Conservation (phyloP, 2,113 vertebrate genomes). For the Colistium nudipinnis region DNA sequence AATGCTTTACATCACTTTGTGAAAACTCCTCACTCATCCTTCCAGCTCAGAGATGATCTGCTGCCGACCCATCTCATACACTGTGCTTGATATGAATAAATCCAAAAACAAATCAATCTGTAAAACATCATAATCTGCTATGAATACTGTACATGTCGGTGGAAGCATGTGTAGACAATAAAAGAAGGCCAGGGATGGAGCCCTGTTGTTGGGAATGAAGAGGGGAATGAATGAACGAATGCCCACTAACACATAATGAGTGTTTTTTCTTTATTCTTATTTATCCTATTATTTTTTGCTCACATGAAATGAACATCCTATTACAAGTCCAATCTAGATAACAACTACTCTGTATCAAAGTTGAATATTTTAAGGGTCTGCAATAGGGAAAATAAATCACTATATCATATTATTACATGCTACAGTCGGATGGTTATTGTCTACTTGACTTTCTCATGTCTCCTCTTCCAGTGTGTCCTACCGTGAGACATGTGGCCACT, state of each 20-base stretch:
- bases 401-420: background rate
- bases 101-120: too few relatives aligned
- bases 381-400: background rate
- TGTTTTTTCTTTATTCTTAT: too few relatives aligned
- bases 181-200: too few relatives aligned
- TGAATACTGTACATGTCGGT: too few relatives aligned
- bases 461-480: slow-evolving; percentile 25
- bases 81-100: too few relatives aligned
- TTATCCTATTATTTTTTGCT: too few relatives aligned
- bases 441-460: slow-evolving; percentile 42
- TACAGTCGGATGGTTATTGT: background rate
- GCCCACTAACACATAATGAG: too few relatives aligned
- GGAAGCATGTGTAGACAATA: too few relatives aligned
- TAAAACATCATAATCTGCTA: too few relatives aligned
- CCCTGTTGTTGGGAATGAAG: too few relatives aligned
- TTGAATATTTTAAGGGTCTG: background rate
- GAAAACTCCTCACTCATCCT: slow-evolving; percentile 26
- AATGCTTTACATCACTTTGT: slow-evolving; percentile 60
- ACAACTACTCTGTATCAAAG: background rate
- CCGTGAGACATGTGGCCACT: slow-evolving; percentile 31
- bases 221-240: too few relatives aligned
- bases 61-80: background rate
- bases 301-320: background rate
- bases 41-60: slow-evolving; percentile 42
- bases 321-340: background rate